These are phyloP conservation scores for Cheilosia pagana DNA, from an alignment of 2,888 invertebrate species.

Conservation along the genomic window DNA sequence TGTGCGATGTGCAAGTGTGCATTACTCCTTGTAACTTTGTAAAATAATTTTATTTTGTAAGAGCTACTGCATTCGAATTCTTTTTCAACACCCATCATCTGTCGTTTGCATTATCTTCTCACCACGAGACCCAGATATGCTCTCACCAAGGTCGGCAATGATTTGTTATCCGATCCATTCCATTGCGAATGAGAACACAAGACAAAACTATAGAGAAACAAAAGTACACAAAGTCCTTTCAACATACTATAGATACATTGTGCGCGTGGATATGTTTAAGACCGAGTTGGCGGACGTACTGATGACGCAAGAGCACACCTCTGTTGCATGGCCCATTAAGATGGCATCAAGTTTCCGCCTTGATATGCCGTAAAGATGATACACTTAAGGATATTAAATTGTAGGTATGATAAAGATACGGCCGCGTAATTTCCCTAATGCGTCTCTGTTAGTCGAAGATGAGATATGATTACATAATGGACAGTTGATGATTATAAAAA, in stretches of 20 bases:
- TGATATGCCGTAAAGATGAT: background rate
- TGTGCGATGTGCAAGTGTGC: no score
- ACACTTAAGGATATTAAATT: background rate
- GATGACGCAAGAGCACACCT: background rate
- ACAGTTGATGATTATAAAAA: background rate
- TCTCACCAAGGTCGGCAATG: background rate
- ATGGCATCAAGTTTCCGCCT: background rate
- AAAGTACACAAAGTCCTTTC: background rate
- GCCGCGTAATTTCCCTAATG: background rate
- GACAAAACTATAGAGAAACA: background rate
- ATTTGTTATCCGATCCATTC: background rate
- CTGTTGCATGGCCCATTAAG: background rate
- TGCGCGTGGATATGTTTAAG: background rate
- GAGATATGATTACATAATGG: background rate
- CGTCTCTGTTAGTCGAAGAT: background rate
- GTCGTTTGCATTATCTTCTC: background rate
- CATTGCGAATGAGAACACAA: background rate
- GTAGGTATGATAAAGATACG: background rate
- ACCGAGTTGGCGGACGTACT: background rate
- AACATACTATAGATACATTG: background rate
- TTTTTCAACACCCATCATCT: background rate
- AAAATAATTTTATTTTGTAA: no score
- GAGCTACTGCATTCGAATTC: no score
- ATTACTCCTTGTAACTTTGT: no score
- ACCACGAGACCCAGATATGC: background rate